Percentiles rank a stretch among this genome's conserved stretches.
These are phyloP conservation scores for Prionailurus bengalensis DNA, from an alignment of 2,113 vertebrate genomes.

Conservation along the genomic window DNA sequence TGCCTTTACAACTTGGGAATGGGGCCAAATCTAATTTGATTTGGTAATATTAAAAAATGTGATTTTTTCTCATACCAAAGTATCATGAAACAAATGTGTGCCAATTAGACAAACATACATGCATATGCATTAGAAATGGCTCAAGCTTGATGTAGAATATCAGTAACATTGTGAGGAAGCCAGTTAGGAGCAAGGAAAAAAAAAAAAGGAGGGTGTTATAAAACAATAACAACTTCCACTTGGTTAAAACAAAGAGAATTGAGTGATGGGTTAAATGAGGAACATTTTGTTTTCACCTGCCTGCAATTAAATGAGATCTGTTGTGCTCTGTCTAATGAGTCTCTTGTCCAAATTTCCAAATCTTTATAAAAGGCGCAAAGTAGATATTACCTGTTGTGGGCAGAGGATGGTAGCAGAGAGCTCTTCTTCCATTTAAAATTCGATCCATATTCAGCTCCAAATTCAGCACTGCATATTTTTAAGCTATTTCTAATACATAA, in stretches of 20 bases:
- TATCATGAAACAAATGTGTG: neutral
- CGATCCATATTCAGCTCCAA: neutral
- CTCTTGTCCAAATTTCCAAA: neutral
- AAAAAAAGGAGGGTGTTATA: neutral
- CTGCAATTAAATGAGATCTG: neutral
- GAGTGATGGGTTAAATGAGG: neutral
- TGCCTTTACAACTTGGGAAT: neutral
- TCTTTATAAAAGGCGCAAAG: neutral
- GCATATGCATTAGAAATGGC: neutral
- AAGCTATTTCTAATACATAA: conserved; percentile 2
- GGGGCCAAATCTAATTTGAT: neutral
- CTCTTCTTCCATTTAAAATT: conserved; percentile 43
- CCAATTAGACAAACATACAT: neutral
- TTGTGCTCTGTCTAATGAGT: neutral
- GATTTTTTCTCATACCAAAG: neutral
- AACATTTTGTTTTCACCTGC: neutral
- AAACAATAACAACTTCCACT: neutral
- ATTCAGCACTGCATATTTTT: conserved; percentile 4
- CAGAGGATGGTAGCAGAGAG: conserved; percentile 77
- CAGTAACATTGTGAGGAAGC: neutral
- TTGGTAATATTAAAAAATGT: neutral
- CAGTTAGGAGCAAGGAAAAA: neutral
- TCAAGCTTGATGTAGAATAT: neutral
- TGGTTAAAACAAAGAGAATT: neutral
- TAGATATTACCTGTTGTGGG: conserved; percentile 15